Evolutionary conservation across 2,888 invertebrate genomes (phyloP), one percentile per base, ranked within the genome.

Genomic region (Rhodophaea formosa): DNA sequence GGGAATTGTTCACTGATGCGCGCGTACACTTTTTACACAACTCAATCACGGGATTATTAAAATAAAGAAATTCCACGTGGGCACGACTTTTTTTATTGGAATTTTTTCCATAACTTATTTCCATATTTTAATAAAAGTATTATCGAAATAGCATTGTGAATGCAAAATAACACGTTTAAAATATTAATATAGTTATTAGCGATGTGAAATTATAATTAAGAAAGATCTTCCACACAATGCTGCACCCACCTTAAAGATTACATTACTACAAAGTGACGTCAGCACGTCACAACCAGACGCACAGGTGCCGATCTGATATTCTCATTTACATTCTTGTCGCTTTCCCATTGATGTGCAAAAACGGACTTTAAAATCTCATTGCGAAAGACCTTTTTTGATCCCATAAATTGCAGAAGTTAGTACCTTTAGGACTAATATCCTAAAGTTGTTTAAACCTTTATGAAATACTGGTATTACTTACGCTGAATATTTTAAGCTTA

Each of bases 261-360:
- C 75, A 79, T 77, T 80, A 75, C 72, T 72, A 60, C 57, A 54
- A 16, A 64, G 66, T 87, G 83, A 86, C 86, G 84, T 88, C 88
- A 88, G 58, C 74, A 60, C 54, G 71, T 44, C 71, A 72, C 49
- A 49, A 30, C 82, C 81, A 89, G 89, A 89, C 88, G 72, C 72
- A 71, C 88, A 85, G 89, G 89, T 87, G 89, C 87, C 88, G 73
- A 74, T 74, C 70, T 68, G 65, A 75, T 66, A 62, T 64, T 70
- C 75, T 82, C 76, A 85, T 86, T 84, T 84, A 77, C 78, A 86
- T 85, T 80, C 79, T 77, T 72, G 75, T 71, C 68, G 64, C 69
- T 66, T 65, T 60, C 61, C 45, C 60, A 15, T 44, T 10, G 29
- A 56, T 63, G 69, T 58, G 58, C 61, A 52, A 77, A 72, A 65